Conservation (phyloP, 1,140 invertebrate species). For the Palaemon carinicauda region DNA sequence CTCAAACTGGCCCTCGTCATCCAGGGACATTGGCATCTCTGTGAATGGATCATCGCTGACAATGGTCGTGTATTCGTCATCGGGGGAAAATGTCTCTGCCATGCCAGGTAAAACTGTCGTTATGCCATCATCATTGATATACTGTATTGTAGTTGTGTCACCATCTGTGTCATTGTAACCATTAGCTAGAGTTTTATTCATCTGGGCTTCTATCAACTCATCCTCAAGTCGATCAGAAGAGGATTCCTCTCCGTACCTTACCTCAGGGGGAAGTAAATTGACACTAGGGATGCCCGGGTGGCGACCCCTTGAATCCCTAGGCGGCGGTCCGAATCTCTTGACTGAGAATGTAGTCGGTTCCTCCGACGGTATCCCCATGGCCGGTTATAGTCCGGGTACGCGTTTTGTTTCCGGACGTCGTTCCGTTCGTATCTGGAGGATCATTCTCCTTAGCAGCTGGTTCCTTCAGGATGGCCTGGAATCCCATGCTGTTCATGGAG, state of each 20-base stretch:
- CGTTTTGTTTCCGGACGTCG: not conserved
- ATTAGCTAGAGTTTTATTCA: not conserved
- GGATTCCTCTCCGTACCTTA: not conserved
- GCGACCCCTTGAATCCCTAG: not conserved
- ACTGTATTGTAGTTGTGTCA: not conserved
- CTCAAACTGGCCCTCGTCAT: not conserved
- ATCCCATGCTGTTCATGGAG: slow-evolving; percentile 23
- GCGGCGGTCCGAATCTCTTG: not conserved
- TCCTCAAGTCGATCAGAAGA: not conserved
- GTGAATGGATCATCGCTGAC: not conserved
- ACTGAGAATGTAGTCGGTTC: not conserved
- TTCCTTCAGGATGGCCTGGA: slow-evolving; percentile 32
- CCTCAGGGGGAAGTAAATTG: not conserved
- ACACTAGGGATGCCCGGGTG: not conserved
- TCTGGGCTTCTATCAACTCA: not conserved
- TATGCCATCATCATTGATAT: no score
- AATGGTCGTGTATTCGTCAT: not conserved
- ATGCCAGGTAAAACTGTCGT: no score
- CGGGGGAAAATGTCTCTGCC: no score
- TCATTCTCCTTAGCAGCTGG: not conserved
- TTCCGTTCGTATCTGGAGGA: not conserved
- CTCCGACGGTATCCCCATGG: slow-evolving; percentile 22
- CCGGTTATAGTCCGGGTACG: slow-evolving; percentile 16
- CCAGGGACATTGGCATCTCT: not conserved
- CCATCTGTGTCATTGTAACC: not conserved